Base-by-base conservation (phyloP, 2,888 invertebrate species). In the Frankliniella intonsa region DNA sequence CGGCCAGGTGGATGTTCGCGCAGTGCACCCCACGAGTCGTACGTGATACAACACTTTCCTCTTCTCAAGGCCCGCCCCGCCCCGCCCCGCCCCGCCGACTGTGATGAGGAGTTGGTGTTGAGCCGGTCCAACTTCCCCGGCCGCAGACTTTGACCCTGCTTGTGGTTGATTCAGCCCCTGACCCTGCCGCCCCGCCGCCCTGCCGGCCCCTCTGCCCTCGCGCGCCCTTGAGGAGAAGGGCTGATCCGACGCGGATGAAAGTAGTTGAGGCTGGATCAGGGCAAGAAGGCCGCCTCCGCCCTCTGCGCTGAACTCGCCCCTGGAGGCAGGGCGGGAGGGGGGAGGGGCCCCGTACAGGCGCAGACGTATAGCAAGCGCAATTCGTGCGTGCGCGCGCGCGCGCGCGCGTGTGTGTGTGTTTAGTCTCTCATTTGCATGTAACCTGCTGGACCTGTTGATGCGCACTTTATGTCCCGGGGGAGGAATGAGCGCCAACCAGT, bases 11-110 rank as follows among this genome's bases (percentile, higher is more conserved):
- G 38, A 38, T 38, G 69, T 22, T 25, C n/a, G 3, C 69, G 25
- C 69, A 76, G 69, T 22, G 22, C 11, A 12, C n/a, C 22, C 69
- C 69, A 38, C 3, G 2, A 38, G 38, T 38, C 22, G 22, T 22
- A 69, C 69, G 69, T 69, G 69, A 76, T 76, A 76, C 69, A 76
- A 76, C 25, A 76, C 69, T 76, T 76, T 25, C 69, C 69, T 76
- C 25, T 22, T 76, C 25, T 76, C 22, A 38, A 17, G 17, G 55
- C 55, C 55, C 55, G 55, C 55, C 8, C 11, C 14, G 55, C 55
- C 55, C 55, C 69, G 12, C 69, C 22, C 25, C 55, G 14, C 69
- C 69, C 22, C 69, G 1, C 69, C 25, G 9, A 9, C 22, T 76
- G 69, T 22, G 69, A 76, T 25, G 69, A 76, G 69, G 69, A 69